Conservation (phyloP, 2,113 vertebrate species). For the Notarius quadriscutis region DNA sequence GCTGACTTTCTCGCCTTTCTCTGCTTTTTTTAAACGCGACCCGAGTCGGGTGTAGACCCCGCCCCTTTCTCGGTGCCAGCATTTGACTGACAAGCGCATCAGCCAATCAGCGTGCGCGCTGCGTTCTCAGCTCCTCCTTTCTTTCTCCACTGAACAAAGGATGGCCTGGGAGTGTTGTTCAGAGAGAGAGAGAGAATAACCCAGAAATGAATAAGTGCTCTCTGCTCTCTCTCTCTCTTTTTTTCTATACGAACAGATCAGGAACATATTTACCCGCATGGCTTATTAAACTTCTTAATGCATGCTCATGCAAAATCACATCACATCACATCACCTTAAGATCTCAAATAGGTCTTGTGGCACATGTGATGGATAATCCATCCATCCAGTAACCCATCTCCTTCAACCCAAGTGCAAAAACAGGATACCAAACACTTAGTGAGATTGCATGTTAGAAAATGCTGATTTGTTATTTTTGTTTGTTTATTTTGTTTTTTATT, state of each 20-base stretch:
- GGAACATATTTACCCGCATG: not conserved
- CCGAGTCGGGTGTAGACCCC: conserved; percentile 74
- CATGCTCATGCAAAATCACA: not conserved
- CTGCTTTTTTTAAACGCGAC: conserved; percentile 69
- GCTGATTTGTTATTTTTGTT: not conserved
- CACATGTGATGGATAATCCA: not conserved
- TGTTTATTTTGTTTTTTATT: not conserved
- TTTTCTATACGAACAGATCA: not conserved
- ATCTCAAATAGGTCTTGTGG: not conserved
- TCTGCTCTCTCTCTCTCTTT: too few species aligned
- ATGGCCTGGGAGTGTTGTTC: conserved; percentile 23
- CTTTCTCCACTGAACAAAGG: conserved; percentile 54
- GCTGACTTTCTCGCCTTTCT: conserved; percentile 17
- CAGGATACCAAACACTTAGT: not conserved
- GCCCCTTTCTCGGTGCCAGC: conserved; percentile 54
- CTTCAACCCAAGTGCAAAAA: not conserved
- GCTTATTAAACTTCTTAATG: not conserved
- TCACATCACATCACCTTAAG: not conserved
- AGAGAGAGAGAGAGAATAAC: conserved; percentile 16
- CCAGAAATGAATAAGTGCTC: conserved; percentile 3
- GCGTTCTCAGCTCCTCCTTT: conserved; percentile 40
- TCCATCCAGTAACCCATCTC: not conserved
- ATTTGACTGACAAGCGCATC: conserved; percentile 58
- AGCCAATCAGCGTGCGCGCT: conserved; percentile 63
- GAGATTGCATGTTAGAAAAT: not conserved